Percentiles rank a stretch among this genome's conserved stretches.
These are phyloP conservation scores for Seira ritae DNA, from an alignment of 2,888 invertebrate genomes.

Conservation along the genomic window DNA sequence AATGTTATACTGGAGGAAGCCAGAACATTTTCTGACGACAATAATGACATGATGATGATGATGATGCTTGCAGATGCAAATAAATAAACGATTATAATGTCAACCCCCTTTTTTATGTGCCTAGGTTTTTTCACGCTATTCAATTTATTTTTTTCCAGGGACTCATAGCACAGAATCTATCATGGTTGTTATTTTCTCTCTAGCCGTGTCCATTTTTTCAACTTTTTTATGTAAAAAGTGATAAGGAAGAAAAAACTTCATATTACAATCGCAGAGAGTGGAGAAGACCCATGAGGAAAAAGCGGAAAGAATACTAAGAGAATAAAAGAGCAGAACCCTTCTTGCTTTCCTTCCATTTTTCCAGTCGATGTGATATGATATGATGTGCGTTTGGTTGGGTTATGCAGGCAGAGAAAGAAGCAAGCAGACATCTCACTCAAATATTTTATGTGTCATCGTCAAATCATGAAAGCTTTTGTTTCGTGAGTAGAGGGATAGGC, in stretches of 20 bases:
- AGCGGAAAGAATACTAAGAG: constrained; percentile 2
- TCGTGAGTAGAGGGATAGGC: neutral
- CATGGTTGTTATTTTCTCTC: neutral
- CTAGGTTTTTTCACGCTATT: constrained; percentile 25
- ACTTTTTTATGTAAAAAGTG: constrained; percentile 4
- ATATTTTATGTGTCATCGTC: constrained; percentile 22
- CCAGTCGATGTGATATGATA: neutral
- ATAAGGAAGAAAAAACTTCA: constrained; percentile 7
- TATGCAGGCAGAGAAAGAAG: constrained; percentile 1
- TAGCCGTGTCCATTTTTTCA: neutral
- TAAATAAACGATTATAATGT: constrained; percentile 55
- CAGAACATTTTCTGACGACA: constrained; percentile 22
- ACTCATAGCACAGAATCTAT: neutral
- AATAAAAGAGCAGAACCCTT: constrained; percentile 9
- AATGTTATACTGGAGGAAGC: too few species aligned
- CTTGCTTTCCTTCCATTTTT: neutral
- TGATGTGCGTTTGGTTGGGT: neutral
- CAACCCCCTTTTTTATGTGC: constrained; percentile 38
- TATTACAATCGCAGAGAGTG: neutral
- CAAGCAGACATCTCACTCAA: constrained; percentile 5
- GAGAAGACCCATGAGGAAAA: neutral
- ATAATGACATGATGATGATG: constrained; percentile 6
- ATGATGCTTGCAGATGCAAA: constrained; percentile 47
- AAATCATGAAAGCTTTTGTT: constrained; percentile 22
- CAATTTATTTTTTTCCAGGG: neutral